Percentiles rank a stretch among this genome's conserved stretches.
Conservation (phyloP, 2,797 vertebrate species). For the Fratercula arctica region DNA sequence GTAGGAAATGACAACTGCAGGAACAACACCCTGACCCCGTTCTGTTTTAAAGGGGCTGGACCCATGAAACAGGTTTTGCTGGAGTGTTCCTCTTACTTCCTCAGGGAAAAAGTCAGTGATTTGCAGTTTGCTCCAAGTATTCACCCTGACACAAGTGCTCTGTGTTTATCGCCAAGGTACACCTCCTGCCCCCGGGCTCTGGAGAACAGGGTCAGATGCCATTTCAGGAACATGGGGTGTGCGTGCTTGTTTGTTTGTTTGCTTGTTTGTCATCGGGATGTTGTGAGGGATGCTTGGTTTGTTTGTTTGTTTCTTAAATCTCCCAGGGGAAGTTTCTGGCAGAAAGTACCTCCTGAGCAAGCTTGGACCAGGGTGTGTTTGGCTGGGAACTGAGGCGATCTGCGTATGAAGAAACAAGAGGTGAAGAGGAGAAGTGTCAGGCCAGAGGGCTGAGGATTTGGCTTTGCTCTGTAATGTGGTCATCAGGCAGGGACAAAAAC, state of each 20-base stretch:
- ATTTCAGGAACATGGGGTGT: neutral
- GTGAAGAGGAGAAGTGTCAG: conserved; percentile 28
- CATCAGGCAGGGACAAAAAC: conserved; percentile 27
- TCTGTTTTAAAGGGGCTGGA: neutral
- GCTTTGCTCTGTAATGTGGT: neutral
- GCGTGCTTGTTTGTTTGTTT: neutral
- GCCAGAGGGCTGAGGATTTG: conserved; percentile 26
- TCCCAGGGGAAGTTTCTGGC: conserved; percentile 56
- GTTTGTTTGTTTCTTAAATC: conserved; percentile 64
- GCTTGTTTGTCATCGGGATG: conserved; percentile 26
- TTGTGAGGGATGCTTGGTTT: conserved; percentile 34
- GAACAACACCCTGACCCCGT: neutral
- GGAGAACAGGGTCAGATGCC: neutral
- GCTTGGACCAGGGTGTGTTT: conserved; percentile 16
- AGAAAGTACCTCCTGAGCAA: conserved; percentile 36
- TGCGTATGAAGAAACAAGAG: conserved; percentile 30
- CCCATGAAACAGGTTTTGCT: neutral
- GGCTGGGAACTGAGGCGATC: conserved; percentile 16
- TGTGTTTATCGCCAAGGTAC: neutral
- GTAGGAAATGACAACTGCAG: neutral
- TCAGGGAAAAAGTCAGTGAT: neutral
- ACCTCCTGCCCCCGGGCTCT: neutral
- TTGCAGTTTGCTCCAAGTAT: neutral
- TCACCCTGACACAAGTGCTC: neutral
- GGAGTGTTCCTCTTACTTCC: conserved; percentile 5